Conservation (phyloP, 2,113 vertebrate genomes). For the Thinocorus orbignyianus region DNA sequence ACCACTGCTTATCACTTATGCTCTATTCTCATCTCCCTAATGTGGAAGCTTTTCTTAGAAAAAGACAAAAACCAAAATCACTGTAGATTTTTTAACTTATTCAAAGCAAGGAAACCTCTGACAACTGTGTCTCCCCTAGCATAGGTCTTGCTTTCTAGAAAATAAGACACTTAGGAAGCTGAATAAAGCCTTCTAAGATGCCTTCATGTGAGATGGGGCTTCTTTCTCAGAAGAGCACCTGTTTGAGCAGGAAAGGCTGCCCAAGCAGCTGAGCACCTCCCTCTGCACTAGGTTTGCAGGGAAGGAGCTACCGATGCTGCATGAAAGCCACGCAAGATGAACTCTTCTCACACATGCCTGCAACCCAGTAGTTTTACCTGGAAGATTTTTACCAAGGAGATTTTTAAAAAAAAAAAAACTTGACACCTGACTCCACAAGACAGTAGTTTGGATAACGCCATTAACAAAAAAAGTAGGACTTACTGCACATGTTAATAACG, state of each 20-base stretch:
- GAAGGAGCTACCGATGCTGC: not conserved
- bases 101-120: not conserved
- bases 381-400: not conserved
- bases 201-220: not conserved
- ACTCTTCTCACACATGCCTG: not conserved
- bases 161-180: not conserved
- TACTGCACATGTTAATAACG: not conserved
- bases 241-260: not conserved
- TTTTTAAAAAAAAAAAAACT: not conserved
- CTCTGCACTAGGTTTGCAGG: fast-evolving
- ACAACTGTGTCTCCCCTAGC: fast-evolving
- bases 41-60: not conserved
- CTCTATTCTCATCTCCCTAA: not conserved
- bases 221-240: not conserved
- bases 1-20: not conserved
- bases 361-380: not conserved
- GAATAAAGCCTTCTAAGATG: not conserved
- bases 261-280: not conserved
- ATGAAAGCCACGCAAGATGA: fast-evolving
- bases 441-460: not conserved
- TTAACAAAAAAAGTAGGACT: not conserved
- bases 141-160: not conserved
- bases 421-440: not conserved
- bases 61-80: not conserved
- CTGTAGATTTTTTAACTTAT: not conserved